These are phyloP conservation scores for Darevskia nairensis DNA, from an alignment of 2,797 vertebrate genomes.

Conservation along the genomic window DNA sequence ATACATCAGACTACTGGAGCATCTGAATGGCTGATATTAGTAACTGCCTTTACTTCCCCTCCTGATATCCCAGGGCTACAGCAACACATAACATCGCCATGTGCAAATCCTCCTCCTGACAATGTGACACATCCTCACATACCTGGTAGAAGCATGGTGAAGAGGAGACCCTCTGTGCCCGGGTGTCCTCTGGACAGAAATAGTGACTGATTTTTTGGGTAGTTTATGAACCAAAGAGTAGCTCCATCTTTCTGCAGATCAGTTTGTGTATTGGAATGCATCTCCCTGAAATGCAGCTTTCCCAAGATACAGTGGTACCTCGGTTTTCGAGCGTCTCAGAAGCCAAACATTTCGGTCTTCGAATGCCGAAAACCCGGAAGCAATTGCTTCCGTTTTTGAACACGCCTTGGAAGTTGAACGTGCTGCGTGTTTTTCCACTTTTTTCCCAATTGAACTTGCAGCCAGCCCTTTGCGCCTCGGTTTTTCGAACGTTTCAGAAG, in stretches of 20 bases:
- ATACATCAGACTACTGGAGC: neutral
- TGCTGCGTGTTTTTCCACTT: too few species aligned
- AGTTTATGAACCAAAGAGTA: neutral
- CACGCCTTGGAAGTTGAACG: too few species aligned
- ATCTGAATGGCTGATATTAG: neutral
- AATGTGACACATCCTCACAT: neutral
- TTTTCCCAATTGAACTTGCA: neutral
- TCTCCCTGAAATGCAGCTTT: neutral
- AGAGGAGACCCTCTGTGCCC: neutral
- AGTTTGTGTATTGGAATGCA: neutral
- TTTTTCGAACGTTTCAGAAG: too few species aligned
- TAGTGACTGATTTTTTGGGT: neutral
- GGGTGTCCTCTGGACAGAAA: neutral
- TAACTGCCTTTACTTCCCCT: neutral
- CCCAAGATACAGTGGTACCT: neutral
- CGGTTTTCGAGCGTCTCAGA: rapidly evolving
- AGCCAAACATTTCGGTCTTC: too few species aligned
- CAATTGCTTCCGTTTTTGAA: too few species aligned
- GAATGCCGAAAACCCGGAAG: too few species aligned
- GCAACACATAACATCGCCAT: neutral
- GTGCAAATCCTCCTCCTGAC: neutral
- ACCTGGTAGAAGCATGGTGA: neutral
- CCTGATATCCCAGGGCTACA: neutral
- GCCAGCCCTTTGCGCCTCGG: too few species aligned
- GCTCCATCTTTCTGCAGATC: neutral